Evolutionary conservation across 2,113 vertebrate species (phyloP).

Genomic region (Solea solea): DNA sequence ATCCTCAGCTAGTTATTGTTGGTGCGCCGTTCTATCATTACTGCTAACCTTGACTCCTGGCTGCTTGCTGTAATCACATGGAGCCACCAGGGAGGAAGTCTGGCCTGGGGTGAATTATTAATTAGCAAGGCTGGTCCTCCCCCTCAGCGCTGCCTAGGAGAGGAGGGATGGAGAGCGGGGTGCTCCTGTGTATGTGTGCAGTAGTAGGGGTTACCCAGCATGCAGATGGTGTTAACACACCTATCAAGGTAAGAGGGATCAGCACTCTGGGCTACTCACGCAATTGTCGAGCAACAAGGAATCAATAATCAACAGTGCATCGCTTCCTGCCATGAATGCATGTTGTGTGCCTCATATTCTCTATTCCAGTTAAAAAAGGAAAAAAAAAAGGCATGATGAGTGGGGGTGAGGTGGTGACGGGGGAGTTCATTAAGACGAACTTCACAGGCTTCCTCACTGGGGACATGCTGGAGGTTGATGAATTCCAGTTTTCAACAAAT

Average conservation of each 20-base stretch:
- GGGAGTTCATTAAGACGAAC: constrained; percentile 71
- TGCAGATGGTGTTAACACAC: constrained; percentile 77
- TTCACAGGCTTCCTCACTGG: constrained; percentile 71
- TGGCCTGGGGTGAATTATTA: constrained; percentile 83
- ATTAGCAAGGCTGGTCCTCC: constrained; percentile 78
- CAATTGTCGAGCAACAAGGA: constrained; percentile 71
- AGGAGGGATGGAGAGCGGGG: constrained; percentile 15
- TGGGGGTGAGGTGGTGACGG: not conserved
- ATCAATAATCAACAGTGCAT: constrained; percentile 72
- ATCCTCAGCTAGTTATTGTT: constrained; percentile 79
- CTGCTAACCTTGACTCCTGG: constrained; percentile 83
- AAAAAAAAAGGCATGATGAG: constrained; percentile 5
- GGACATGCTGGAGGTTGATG: constrained; percentile 71
- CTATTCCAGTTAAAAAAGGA: constrained; percentile 11
- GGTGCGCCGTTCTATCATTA: constrained; percentile 78
- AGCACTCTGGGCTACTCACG: constrained; percentile 68
- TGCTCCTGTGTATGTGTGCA: not conserved
- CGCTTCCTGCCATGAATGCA: constrained; percentile 52
- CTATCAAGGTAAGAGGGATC: constrained; percentile 80
- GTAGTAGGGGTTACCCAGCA: constrained; percentile 58
- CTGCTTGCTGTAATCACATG: constrained; percentile 81
- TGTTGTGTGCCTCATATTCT: constrained; percentile 61
- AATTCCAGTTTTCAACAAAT: constrained; percentile 78
- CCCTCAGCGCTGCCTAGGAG: constrained; percentile 65
- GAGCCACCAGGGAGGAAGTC: constrained; percentile 71